These are phyloP conservation scores for Epizoanthus ramosus DNA, from an alignment of 92 coral and sea anemone species.

Conservation along the genomic window DNA sequence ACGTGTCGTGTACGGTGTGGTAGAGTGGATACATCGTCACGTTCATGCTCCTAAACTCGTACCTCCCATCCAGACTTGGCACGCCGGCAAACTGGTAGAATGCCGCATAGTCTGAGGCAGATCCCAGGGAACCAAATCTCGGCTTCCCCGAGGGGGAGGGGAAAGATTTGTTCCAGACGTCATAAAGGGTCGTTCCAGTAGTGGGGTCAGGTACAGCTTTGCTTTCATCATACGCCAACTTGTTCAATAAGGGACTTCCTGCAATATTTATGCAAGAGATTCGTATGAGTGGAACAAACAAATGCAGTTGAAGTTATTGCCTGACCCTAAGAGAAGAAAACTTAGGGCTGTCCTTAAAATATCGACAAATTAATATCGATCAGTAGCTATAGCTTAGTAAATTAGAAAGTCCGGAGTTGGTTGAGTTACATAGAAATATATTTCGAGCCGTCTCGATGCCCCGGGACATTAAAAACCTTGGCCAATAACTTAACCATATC, in stretches of 20 bases:
- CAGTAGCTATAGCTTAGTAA: too few species aligned
- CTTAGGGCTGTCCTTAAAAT: too few species aligned
- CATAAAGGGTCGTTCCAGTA: constrained; percentile 51
- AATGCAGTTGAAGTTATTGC: not conserved
- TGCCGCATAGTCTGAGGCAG: constrained; percentile 43
- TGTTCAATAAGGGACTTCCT: constrained; percentile 63
- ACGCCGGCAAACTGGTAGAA: constrained; percentile 71
- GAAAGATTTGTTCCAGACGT: constrained; percentile 61
- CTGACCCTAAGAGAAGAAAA: too few species aligned
- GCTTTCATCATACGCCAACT: constrained; percentile 49
- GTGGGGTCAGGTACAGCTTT: constrained; percentile 62
- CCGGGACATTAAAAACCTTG: too few species aligned
- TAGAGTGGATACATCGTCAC: constrained; percentile 69
- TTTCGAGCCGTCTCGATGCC: too few species aligned
- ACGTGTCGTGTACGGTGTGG: constrained; percentile 87
- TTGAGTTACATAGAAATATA: too few species aligned
- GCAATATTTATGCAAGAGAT: not conserved
- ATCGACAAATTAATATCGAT: too few species aligned
- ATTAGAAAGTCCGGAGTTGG: too few species aligned
- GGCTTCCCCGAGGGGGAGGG: constrained; percentile 63
- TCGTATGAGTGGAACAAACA: not conserved
- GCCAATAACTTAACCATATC: too few species aligned
- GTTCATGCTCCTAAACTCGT: constrained; percentile 52
- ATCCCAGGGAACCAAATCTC: constrained; percentile 51
- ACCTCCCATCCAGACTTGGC: constrained; percentile 73